Evolutionary conservation across 2,113 vertebrate species (phyloP), one percentile per base, ranked within the genome.

Genomic region (Aramus guarauna): DNA sequence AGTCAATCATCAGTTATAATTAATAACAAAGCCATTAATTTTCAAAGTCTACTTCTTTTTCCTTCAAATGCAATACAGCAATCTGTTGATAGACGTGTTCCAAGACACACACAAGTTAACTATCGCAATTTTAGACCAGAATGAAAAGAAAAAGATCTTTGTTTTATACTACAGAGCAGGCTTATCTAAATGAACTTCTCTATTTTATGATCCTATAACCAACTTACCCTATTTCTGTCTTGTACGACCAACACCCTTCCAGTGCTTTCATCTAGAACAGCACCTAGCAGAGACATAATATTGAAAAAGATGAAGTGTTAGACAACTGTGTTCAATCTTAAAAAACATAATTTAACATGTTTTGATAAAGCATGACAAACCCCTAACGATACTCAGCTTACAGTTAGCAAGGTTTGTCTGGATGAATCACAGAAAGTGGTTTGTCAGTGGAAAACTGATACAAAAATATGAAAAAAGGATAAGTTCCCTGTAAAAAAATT

Each of bases 191-290:
- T 12, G 1, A 85, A 79, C 50, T 27, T 66, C 32, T 69, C 41
- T 72, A 4, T 62, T 91, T 67, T 78, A 52, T 63, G 91, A 95
- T 56, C 30, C 62, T 88, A 1, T 58, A 88, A 41, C 19, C 85
- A 95, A 97, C 97, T 93, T 97, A 99, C 99, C 99, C 98, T 99
- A 96, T 99, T 99, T 97, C 96, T 98, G 97, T 99, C 99, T 96
- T 99, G 99, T 76, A 99, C 98, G 8, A 99, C 99, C n/a, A 99
- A 94, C 92, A 99, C 98, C 95, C 98, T 99, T 58, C 99, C 98
- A 63, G 97, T 98, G 50, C 97, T 97, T 97, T 98, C 98, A 95
- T 99, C 98, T 59, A 99, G 98, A 64, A 99, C 99, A 90, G 99
- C 99, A 97, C 99, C 99, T 99, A 82, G 85, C 47, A 60, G 30